Evolutionary conservation across 2,888 invertebrate species (phyloP).

Genomic region (Scelioninae gen. 1): DNA sequence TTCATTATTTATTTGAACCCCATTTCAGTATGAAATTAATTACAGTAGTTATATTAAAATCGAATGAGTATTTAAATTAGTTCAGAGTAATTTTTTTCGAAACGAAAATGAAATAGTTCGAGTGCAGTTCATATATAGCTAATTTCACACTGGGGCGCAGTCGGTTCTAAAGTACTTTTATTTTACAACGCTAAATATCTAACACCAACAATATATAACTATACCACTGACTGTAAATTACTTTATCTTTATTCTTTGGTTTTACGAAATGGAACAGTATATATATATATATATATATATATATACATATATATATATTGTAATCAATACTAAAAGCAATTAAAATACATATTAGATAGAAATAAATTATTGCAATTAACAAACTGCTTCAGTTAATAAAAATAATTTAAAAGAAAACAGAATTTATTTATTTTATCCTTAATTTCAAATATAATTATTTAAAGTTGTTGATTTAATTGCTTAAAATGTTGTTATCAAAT

Average conservation of each 20-base stretch:
- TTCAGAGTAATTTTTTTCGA: neutral
- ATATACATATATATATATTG: neutral
- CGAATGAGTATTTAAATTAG: neutral
- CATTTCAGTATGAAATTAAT: neutral
- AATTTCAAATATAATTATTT: too few relatives aligned
- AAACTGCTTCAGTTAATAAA: too few relatives aligned
- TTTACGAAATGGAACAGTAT: neutral
- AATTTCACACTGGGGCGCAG: conserved; percentile 12
- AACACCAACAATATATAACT: conserved; percentile 32
- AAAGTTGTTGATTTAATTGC: too few relatives aligned
- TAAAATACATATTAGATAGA: neutral
- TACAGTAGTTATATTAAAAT: neutral
- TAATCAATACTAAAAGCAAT: neutral
- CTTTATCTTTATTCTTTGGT: conserved; percentile 20
- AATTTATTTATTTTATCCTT: too few relatives aligned
- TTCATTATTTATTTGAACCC: too few relatives aligned
- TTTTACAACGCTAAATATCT: conserved; percentile 6
- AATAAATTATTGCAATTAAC: too few relatives aligned
- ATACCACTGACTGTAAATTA: conserved; percentile 8
- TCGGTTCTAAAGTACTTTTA: neutral
- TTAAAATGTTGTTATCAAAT: too few relatives aligned
- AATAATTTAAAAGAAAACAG: too few relatives aligned
- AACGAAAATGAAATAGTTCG: neutral
- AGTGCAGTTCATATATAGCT: conserved; percentile 7
- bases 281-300: too few relatives aligned